These are phyloP conservation scores for Pantherophis vulpinus DNA, from an alignment of 2,797 vertebrate genomes.

Conservation along the genomic window DNA sequence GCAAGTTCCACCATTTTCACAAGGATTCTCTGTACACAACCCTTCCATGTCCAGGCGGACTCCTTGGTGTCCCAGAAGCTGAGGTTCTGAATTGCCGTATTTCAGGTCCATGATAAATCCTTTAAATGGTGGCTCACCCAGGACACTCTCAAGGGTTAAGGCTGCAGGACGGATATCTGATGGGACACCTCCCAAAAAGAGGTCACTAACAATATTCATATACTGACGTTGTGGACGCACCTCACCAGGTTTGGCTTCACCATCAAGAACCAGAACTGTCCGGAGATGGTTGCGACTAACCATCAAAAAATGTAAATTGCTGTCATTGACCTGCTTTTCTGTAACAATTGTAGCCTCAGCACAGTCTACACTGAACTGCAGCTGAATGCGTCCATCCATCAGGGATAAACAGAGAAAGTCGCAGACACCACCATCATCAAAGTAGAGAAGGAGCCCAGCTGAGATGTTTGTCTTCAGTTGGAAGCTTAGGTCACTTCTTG, in stretches of 20 bases:
- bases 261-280: conserved; percentile 86
- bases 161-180: conserved; percentile 86
- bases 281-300: conserved; percentile 85
- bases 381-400: conserved; percentile 84
- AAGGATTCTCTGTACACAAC: conserved; percentile 89
- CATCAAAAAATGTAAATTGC: conserved; percentile 90
- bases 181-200: conserved; percentile 92
- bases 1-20: conserved; percentile 94
- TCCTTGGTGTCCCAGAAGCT: conserved; percentile 85
- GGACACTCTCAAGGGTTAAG: conserved; percentile 85
- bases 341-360: conserved; percentile 85
- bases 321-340: conserved; percentile 85
- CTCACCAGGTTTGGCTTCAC: conserved; percentile 81
- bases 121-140: conserved; percentile 82
- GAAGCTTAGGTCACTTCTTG: conserved; percentile 91
- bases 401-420: conserved; percentile 90
- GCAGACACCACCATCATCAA: conserved; percentile 93
- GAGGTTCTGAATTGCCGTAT: conserved; percentile 87
- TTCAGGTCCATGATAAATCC: conserved; percentile 92
- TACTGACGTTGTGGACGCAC: conserved; percentile 87
- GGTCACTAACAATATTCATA: conserved; percentile 95
- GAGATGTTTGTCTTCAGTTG: conserved; percentile 92
- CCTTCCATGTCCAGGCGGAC: conserved; percentile 89
- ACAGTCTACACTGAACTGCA: conserved; percentile 91
- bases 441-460: conserved; percentile 89